Evolutionary conservation across 1,140 invertebrate species (phyloP).

Genomic region (Maconellicoccus hirsutus): DNA sequence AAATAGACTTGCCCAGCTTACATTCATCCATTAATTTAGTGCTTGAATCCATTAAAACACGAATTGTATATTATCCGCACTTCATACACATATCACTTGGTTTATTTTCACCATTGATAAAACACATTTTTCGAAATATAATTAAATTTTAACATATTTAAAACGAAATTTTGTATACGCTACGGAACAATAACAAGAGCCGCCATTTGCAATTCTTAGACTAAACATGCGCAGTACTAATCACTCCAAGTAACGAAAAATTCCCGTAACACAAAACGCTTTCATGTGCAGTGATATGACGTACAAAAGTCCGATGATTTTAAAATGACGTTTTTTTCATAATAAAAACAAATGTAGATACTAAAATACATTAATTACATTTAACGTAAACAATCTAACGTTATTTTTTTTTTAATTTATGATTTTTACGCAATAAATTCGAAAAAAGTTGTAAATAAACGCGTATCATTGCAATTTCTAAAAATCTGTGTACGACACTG

Average conservation of each 20-base stretch:
- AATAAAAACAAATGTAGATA: no score
- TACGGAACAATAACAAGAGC: conserved; percentile 64
- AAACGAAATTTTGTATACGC: conserved; percentile 39
- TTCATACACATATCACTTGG: conserved; percentile 35
- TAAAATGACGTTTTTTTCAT: no score
- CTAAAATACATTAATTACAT: no score
- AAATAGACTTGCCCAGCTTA: conserved; percentile 36
- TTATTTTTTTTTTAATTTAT: no score
- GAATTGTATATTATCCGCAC: conserved; percentile 31
- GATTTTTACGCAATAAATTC: no score
- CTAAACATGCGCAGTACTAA: conserved; percentile 46
- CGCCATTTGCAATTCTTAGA: conserved; percentile 60
- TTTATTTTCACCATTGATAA: conserved; percentile 35
- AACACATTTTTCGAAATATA: conserved; percentile 41
- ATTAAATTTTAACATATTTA: conserved; percentile 48
- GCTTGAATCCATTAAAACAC: conserved; percentile 32
- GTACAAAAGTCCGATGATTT: no score
- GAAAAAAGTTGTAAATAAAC: no score
- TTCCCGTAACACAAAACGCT: not conserved
- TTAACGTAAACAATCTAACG: no score
- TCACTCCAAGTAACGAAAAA: not conserved
- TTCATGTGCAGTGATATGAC: no score
- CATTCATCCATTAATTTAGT: conserved; percentile 33
- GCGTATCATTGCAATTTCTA: no score
- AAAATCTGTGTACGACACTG: no score